Base-by-base conservation (phyloP, 2,113 vertebrate species). In the Romanogobio albipinnatus region DNA sequence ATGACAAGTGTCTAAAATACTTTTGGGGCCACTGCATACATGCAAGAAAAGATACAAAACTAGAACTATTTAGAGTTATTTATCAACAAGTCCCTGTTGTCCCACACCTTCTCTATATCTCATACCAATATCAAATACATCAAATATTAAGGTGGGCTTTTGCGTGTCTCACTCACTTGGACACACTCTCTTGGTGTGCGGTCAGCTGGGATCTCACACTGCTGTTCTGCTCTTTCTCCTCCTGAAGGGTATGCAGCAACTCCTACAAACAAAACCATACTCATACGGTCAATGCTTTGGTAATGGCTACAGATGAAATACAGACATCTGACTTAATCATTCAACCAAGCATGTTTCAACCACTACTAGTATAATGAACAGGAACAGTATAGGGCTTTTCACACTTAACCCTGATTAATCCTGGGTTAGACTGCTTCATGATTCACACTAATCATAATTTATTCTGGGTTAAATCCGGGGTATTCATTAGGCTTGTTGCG, bases 161-260 rank as follows among this genome's bases (percentile, higher is more conserved):
- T 61, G 53, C 43, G 1, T 61, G 36, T 24, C 36, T 17, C 87
- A 94, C 96, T 96, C 90, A 99, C 98, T 96, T 97, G 79, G 96
- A 97, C 87, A 92, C 95, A 85, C 92, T 97, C 88, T 99, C 96
- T 92, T 96, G 96, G 88, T 97, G 96, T 93, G 98, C 96, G 91
- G 94, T 95, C 81, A 98, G 92, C 81, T 98, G 95, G 10, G 95
- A 93, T 61, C 93, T 92, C 90, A 99, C 91, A 85, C 92, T 95
- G 87, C 89, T 93, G 58, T 94, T 96, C 64, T 92, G 93, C 81
- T 96, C 95, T 87, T 94, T 95, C 91, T 98, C 97, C 78, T 91
- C 84, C 91, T 97, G 94, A 86, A 98, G 90, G 84, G 94, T 93
- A 71, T 93, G 93, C 87, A 94, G 87, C 86, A 97, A 76, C 88